Percentiles rank a stretch among this genome's conserved stretches.
phyloP scores from a whole-genome alignment of 1,140 invertebrate genomes.

The Drosophila takahashii region DNA sequence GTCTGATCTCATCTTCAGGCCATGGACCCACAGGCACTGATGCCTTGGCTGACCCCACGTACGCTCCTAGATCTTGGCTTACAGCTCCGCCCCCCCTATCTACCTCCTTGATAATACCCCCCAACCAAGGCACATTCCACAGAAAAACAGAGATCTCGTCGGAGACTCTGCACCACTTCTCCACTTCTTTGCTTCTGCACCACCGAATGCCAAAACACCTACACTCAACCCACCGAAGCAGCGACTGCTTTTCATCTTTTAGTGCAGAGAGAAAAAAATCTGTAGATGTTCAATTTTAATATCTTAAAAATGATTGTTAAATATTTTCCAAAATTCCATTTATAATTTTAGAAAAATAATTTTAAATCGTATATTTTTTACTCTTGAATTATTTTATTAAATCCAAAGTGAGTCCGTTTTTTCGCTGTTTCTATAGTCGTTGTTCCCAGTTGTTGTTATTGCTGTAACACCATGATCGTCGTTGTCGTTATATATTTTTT shows the following conservation, averaged over 20 bases:
- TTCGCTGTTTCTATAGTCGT: conserved; percentile 9
- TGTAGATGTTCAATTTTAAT: too few relatives aligned
- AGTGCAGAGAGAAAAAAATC: conserved; percentile 3
- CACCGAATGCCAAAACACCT: conserved; percentile 77
- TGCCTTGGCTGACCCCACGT: conserved; percentile 72
- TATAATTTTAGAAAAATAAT: too few relatives aligned
- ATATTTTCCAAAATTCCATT: too few relatives aligned
- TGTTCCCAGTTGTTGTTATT: conserved; percentile 30
- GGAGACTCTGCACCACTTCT: conserved; percentile 15
- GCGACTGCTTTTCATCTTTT: conserved; percentile 43
- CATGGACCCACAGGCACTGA: conserved; percentile 40
- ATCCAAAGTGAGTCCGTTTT: background rate
- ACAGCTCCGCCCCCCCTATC: background rate
- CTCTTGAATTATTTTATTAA: too few relatives aligned
- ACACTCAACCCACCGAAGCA: conserved; percentile 60
- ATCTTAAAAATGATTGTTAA: background rate
- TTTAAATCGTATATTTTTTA: background rate
- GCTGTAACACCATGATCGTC: conserved; percentile 46
- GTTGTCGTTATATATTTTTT: conserved; percentile 31
- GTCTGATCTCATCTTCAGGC: conserved; percentile 54
- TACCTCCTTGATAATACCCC: conserved; percentile 12
- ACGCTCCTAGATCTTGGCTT: conserved; percentile 49
- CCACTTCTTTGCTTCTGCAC: conserved; percentile 19
- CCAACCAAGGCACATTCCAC: conserved; percentile 66
- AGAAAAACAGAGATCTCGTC: conserved; percentile 34